These are phyloP conservation scores for Microcebus jonahi DNA, from an alignment of 2,113 vertebrate genomes.

Conservation along the genomic window DNA sequence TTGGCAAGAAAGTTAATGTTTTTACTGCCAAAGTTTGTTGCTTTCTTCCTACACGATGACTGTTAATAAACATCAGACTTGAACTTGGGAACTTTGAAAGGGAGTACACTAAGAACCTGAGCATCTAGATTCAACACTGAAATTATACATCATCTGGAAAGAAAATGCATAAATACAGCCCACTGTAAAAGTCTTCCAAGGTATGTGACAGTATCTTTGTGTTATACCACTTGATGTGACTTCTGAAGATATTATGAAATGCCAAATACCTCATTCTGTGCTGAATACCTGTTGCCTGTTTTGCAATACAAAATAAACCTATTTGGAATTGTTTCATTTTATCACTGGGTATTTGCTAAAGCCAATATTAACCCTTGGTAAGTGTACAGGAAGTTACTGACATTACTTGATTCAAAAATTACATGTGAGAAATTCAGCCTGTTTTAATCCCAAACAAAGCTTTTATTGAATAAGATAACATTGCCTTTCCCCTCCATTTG, in stretches of 20 bases:
- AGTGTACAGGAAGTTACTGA: background rate
- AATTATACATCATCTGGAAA: background rate
- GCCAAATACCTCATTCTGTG: background rate
- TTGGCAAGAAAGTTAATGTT: background rate
- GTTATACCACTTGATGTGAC: background rate
- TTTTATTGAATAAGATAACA: background rate
- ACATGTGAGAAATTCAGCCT: background rate
- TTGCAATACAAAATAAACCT: background rate
- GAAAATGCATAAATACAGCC: background rate
- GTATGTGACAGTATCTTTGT: accelerated
- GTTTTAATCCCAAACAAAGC: accelerated
- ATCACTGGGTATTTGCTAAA: background rate
- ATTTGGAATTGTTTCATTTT: background rate
- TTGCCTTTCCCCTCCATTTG: too few relatives aligned
- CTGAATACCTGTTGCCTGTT: background rate
- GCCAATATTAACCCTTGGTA: background rate
- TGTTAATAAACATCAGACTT: background rate
- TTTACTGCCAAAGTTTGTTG: background rate
- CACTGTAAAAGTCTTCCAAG: background rate
- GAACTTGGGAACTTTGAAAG: background rate
- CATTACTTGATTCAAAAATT: background rate
- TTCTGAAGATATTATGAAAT: background rate
- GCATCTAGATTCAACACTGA: background rate
- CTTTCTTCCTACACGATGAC: background rate
- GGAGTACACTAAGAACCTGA: background rate